Conservation (phyloP, 2,888 invertebrate species). For the Parnassius glacialis region DNA sequence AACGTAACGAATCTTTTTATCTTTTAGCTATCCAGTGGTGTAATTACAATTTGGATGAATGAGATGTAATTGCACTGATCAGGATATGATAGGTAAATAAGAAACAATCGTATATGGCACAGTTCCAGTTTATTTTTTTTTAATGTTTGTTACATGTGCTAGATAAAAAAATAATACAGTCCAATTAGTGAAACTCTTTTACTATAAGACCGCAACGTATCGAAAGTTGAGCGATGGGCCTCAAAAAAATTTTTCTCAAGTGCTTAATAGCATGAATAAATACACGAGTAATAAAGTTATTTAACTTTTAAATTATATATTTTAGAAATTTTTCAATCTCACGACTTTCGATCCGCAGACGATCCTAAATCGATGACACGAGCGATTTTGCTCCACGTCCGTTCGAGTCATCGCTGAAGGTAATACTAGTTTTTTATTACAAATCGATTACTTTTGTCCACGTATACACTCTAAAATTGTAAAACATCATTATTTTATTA, state of each 20-base stretch:
- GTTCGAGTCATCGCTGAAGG: slow-evolving; percentile 31
- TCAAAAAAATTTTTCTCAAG: neutral
- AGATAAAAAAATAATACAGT: slow-evolving; percentile 80
- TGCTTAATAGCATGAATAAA: slow-evolving; percentile 13
- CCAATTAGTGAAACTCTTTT: slow-evolving; percentile 72
- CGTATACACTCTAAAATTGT: slow-evolving; percentile 60
- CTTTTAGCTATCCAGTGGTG: too few species aligned
- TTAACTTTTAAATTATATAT: slow-evolving; percentile 4
- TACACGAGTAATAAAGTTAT: neutral
- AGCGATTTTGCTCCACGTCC: slow-evolving; percentile 20
- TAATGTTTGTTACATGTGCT: slow-evolving; percentile 77
- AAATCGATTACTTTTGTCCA: slow-evolving; percentile 44
- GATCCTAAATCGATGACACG: slow-evolving; percentile 3
- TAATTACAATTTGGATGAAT: too few species aligned
- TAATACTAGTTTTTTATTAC: slow-evolving; percentile 48
- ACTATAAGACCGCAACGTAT: slow-evolving; percentile 39
- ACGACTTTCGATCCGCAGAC: slow-evolving; percentile 15
- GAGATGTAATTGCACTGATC: neutral
- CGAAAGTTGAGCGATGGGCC: slow-evolving; percentile 15
- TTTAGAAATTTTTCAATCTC: slow-evolving; percentile 5
- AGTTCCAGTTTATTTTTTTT: slow-evolving; percentile 78
- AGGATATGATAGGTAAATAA: slow-evolving; percentile 33
- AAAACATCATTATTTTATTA: slow-evolving; percentile 51
- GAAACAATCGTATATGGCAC: slow-evolving; percentile 67
- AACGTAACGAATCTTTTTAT: too few species aligned